Conservation (phyloP, 64 coral and sea anemone genomes). For the Montipora cactus region DNA sequence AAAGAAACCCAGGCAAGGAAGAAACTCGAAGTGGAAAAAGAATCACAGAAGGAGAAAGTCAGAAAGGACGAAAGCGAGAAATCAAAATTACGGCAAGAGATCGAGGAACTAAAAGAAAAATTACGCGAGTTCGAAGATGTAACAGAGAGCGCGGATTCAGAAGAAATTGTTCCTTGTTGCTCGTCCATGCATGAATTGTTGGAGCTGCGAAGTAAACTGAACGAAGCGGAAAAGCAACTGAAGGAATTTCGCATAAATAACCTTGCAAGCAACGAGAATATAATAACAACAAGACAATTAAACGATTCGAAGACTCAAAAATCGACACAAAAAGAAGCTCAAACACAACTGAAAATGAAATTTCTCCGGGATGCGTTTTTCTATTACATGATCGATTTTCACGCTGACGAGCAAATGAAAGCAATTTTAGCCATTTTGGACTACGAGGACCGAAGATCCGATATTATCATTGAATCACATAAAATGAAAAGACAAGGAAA, state of each 20-base stretch:
- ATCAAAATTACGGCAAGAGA: constrained; percentile 55
- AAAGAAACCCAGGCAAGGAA: constrained; percentile 85
- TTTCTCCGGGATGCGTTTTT: constrained; percentile 98
- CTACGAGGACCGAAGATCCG: constrained; percentile 90
- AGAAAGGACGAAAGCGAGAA: constrained; percentile 59
- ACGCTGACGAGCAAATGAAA: constrained; percentile 97
- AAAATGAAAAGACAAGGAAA: constrained; percentile 90
- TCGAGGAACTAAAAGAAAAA: constrained; percentile 57
- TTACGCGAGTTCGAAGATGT: constrained; percentile 61
- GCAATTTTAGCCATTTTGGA: constrained; percentile 96
- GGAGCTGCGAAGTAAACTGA: constrained; percentile 79
- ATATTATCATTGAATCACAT: constrained; percentile 90
- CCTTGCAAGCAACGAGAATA: not conserved
- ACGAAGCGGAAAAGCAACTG: constrained; percentile 76
- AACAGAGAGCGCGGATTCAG: constrained; percentile 48
- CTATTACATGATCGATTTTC: constrained; percentile 99
- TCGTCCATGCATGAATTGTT: constrained; percentile 95
- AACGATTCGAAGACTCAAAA: constrained; percentile 20
- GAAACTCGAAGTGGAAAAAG: constrained; percentile 62
- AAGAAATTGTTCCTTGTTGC: constrained; percentile 91
- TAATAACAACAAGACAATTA: not conserved
- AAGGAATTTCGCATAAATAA: constrained; percentile 86
- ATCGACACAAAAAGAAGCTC: constrained; percentile 75
- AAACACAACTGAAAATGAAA: constrained; percentile 90
- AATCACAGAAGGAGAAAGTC: constrained; percentile 50